Evolutionary conservation across 2,113 vertebrate genomes (phyloP).

Genomic region (Dunckerocampus dactyliophorus): DNA sequence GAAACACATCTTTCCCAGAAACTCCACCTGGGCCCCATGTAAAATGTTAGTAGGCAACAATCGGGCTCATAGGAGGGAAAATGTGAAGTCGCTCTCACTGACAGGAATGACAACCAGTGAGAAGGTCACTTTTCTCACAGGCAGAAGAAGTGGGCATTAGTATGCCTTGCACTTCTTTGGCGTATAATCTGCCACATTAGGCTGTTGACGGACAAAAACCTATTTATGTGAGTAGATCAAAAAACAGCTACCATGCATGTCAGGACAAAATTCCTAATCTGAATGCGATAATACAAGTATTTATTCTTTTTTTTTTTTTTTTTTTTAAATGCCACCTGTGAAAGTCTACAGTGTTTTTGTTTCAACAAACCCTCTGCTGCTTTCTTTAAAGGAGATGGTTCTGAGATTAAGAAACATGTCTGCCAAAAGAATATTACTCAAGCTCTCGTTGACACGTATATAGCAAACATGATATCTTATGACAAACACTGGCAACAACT

Average conservation of each 20-base stretch:
- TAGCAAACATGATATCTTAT: constrained; percentile 58
- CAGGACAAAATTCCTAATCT: constrained; percentile 8
- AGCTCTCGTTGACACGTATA: constrained; percentile 45
- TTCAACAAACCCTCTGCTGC: constrained; percentile 48
- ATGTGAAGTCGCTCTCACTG: constrained; percentile 47
- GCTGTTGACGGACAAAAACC: constrained; percentile 33
- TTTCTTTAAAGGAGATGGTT: constrained; percentile 49
- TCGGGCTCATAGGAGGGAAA: constrained; percentile 42
- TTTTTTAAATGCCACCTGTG: constrained; percentile 30
- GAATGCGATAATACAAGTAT: constrained; percentile 11
- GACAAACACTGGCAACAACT: constrained; percentile 49
- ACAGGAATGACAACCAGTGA: constrained; percentile 57
- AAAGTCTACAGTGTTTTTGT: constrained; percentile 25
- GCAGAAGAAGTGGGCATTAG: constrained; percentile 41
- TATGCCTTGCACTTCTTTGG: constrained; percentile 45
- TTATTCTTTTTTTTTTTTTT: constrained; percentile 21
- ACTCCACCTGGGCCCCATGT: constrained; percentile 9
- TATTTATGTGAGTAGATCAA: constrained; percentile 21
- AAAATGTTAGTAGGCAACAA: constrained; percentile 16
- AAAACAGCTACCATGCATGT: constrained; percentile 13
- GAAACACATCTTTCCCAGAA: constrained; percentile 2
- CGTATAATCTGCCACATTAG: constrained; percentile 55
- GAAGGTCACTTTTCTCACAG: constrained; percentile 62
- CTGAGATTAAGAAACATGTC: constrained; percentile 49
- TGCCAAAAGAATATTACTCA: constrained; percentile 53